These are phyloP conservation scores for rabbit (Oryctolagus cuniculus) DNA, from an alignment of 2,113 vertebrate species.

Conservation along the genomic window mOryCun1.1 NC_091440.1:38496001-38496500, in stretches of 20 bases:
- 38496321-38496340: background rate
- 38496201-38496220: background rate
- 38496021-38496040: slow-evolving; percentile 5
- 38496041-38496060: background rate
- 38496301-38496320: background rate
- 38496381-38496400: background rate
- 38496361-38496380: background rate
- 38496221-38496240: background rate
- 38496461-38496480: background rate
- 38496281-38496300: background rate
- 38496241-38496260: background rate
- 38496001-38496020: slow-evolving; percentile 2
- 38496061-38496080: background rate
- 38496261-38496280: background rate
- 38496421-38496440: background rate
- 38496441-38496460: background rate
- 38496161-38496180: background rate
- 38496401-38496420: background rate
- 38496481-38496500: background rate
- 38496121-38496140: background rate
- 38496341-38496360: background rate
- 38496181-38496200: background rate
- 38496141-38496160: background rate
- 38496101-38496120: background rate
- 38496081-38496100: background rate